These are phyloP conservation scores for Phycodurus eques DNA, from an alignment of 2,113 vertebrate genomes.

Conservation along the genomic window DNA sequence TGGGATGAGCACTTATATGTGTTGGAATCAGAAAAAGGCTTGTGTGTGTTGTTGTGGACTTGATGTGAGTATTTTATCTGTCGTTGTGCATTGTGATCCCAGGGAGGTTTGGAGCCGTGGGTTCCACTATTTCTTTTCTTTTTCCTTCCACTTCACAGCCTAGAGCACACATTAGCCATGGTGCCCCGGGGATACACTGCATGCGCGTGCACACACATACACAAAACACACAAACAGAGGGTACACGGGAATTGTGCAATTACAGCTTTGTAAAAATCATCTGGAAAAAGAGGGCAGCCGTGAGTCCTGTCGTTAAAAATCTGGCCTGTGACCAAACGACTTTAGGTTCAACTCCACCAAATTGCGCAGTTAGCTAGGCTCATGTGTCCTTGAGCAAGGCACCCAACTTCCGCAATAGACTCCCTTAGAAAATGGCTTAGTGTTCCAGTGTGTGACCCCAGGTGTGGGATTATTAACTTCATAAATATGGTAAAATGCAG, in stretches of 20 bases:
- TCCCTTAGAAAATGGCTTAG: not conserved
- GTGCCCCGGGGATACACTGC: slow-evolving; percentile 39
- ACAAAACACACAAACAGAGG: slow-evolving; percentile 8
- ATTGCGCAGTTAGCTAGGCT: not conserved
- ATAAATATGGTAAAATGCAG: not conserved
- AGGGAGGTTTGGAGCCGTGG: slow-evolving; percentile 36
- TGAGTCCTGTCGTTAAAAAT: not conserved
- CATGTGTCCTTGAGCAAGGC: not conserved
- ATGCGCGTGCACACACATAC: not conserved
- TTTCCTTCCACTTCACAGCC: slow-evolving; percentile 63
- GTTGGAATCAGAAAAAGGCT: slow-evolving; percentile 6
- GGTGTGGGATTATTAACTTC: not conserved
- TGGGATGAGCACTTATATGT: not conserved
- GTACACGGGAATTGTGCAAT: slow-evolving; percentile 17
- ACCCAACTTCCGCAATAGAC: not conserved
- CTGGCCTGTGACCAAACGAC: not conserved
- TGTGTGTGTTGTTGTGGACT: not conserved
- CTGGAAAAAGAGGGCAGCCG: not conserved
- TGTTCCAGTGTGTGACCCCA: not conserved
- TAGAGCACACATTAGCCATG: slow-evolving; percentile 59
- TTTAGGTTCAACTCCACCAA: not conserved
- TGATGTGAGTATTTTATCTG: not conserved
- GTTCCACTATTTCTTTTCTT: slow-evolving; percentile 48
- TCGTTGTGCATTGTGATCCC: slow-evolving; percentile 31
- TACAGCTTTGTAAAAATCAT: not conserved